Conservation (phyloP, 2,113 vertebrate species). For the Xiphias gladius region DNA sequence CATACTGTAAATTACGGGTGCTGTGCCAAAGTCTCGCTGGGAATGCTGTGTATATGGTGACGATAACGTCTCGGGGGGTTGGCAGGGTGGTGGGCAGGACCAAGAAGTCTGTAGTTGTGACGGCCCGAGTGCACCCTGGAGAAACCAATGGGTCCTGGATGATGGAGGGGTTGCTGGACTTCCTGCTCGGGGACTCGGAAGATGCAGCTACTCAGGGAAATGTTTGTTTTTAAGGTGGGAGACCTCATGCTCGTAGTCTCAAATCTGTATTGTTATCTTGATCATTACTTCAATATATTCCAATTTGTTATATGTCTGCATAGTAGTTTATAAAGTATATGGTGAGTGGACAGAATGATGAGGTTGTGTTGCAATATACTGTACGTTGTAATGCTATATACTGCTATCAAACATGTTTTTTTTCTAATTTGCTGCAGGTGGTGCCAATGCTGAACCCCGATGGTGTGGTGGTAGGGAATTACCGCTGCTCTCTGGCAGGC, state of each 20-base stretch:
- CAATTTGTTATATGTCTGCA: neutral
- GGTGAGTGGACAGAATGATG: too few species aligned
- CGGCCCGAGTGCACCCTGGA: constrained; percentile 90
- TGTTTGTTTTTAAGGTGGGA: constrained; percentile 90
- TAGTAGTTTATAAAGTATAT: neutral
- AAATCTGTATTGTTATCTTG: neutral
- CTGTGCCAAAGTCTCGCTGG: constrained; percentile 92
- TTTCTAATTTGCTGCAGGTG: constrained; percentile 76
- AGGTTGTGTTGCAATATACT: neutral
- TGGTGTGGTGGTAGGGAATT: constrained; percentile 94
- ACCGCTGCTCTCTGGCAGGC: constrained; percentile 92
- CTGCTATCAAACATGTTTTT: neutral
- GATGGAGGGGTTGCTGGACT: constrained; percentile 93
- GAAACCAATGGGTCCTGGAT: constrained; percentile 93
- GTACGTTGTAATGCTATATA: neutral
- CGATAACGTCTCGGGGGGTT: constrained; percentile 81
- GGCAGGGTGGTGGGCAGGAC: constrained; percentile 42
- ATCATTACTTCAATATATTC: neutral
- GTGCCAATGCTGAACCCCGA: constrained; percentile 97
- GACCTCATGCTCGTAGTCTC: neutral
- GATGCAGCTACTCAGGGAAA: constrained; percentile 89
- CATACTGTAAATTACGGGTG: constrained; percentile 86
- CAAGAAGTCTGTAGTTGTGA: constrained; percentile 90
- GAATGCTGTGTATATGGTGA: constrained; percentile 89
- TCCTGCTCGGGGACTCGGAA: constrained; percentile 87